Evolutionary conservation across 1,140 invertebrate species (phyloP).

Genomic region (Holotrichia oblita): DNA sequence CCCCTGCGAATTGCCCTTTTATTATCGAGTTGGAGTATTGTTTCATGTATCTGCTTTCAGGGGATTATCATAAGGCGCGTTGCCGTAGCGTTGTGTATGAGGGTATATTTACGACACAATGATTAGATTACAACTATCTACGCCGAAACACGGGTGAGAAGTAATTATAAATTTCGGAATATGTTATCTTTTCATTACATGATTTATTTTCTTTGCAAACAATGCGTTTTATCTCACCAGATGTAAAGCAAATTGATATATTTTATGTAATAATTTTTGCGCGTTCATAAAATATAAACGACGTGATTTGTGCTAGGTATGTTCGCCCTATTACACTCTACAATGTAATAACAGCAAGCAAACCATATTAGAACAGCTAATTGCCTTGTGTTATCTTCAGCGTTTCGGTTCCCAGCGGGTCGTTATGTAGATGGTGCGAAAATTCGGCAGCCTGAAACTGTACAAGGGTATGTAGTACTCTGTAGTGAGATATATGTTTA

Average conservation of each 20-base stretch:
- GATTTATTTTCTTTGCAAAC: background rate
- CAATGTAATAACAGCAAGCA: background rate
- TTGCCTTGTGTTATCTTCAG: background rate
- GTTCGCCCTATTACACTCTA: background rate
- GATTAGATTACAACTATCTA: conserved; percentile 6
- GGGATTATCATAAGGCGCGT: background rate
- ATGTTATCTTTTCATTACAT: background rate
- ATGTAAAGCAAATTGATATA: no score
- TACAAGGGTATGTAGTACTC: no score
- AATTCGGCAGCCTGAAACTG: no score
- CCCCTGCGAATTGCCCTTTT: background rate
- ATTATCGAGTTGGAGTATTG: background rate
- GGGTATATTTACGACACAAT: background rate
- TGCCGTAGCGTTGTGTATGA: background rate
- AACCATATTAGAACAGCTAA: background rate
- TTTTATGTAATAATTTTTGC: no score
- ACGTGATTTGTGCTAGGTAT: background rate
- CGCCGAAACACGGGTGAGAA: background rate
- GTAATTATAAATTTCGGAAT: background rate
- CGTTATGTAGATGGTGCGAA: background rate
- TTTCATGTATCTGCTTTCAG: background rate
- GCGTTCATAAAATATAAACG: no score
- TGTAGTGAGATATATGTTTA: no score
- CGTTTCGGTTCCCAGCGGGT: background rate
- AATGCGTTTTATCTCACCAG: background rate